Percentiles rank a stretch among this genome's conserved stretches.
Conservation (phyloP, 2,888 invertebrate species). For the Tanypteryx hageni region DNA sequence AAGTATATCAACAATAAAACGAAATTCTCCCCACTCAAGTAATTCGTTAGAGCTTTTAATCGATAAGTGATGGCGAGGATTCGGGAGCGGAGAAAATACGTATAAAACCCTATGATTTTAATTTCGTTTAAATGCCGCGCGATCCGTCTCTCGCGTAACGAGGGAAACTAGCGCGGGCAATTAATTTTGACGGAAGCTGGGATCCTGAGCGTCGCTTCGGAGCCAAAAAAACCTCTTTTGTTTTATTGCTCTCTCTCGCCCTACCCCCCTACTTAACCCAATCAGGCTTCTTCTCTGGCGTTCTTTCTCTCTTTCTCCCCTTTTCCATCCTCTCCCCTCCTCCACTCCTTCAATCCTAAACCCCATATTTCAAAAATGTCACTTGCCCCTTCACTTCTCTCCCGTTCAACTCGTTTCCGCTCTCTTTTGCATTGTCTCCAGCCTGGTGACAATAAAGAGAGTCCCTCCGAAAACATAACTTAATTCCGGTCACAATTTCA, state of each 20-base stretch:
- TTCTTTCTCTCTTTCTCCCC: not conserved
- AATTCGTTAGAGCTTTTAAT: not conserved
- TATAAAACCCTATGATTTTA: not conserved
- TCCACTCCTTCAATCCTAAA: not conserved
- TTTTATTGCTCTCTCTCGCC: conserved; percentile 23
- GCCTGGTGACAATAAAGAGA: no score
- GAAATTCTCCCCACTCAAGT: not conserved
- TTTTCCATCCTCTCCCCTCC: not conserved
- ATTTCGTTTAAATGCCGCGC: not conserved
- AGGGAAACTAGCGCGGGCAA: not conserved
- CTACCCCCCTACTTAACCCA: not conserved
- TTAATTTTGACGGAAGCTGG: not conserved
- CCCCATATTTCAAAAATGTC: conserved; percentile 21
- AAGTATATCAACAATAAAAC: not conserved
- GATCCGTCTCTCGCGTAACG: not conserved
- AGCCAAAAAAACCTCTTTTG: not conserved
- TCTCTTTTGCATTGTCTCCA: no score
- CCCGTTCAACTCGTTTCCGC: no score
- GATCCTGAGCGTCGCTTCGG: not conserved
- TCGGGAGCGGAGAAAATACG: not conserved
- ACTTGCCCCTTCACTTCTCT: not conserved
- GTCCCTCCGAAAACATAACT: no score
- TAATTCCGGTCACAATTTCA: no score
- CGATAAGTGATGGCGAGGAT: not conserved
- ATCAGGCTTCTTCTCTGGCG: not conserved